phyloP scores from a whole-genome alignment of 2,113 vertebrate species.

The Octodon degus region DNA sequence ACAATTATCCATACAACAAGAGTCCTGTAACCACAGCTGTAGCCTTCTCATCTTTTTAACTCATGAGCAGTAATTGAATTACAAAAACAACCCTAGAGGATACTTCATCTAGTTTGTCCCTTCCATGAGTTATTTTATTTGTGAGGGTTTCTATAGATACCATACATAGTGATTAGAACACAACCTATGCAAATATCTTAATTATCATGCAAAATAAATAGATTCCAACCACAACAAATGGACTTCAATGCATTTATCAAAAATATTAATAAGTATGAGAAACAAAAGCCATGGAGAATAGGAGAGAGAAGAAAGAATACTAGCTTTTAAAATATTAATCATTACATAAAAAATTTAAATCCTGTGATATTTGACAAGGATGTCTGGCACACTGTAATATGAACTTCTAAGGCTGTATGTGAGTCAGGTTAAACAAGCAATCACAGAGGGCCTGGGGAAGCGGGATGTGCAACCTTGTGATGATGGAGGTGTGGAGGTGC shows the following conservation, averaged over 20 bases:
- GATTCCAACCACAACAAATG: background rate
- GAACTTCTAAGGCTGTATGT: background rate
- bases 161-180: background rate
- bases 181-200: background rate
- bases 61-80: background rate
- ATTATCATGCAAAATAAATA: background rate
- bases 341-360: conserved; percentile 70
- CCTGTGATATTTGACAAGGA: conserved; percentile 65
- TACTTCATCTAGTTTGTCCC: fast-evolving
- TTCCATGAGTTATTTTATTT: background rate
- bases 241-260: background rate
- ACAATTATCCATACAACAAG: background rate
- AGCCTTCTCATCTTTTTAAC: background rate
- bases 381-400: background rate
- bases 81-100: background rate
- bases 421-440: conserved; percentile 57
- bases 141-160: background rate
- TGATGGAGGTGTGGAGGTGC: conserved; percentile 32
- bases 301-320: background rate
- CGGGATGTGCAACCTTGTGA: conserved; percentile 19
- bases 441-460: conserved; percentile 30
- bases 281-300: conserved; percentile 5
- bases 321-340: conserved; percentile 67
- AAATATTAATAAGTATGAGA: conserved; percentile 36
- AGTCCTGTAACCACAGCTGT: background rate